These are phyloP conservation scores for Otus scops DNA, from an alignment of 2,797 vertebrate genomes.

Conservation along the genomic window DNA sequence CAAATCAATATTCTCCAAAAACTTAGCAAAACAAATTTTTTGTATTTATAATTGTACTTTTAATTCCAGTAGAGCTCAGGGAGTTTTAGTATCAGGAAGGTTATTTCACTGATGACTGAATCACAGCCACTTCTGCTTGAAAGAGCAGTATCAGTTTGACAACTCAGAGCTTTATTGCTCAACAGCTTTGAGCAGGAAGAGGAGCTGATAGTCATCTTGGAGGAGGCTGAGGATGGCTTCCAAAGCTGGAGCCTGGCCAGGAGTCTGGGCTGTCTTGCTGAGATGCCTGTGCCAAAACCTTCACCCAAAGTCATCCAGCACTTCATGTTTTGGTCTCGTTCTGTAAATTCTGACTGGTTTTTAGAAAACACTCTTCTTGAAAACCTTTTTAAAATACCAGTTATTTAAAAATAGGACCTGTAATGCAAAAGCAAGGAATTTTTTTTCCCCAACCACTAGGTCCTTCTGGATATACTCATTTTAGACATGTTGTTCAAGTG, in stretches of 20 bases:
- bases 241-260: constrained; percentile 36
- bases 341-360: neutral
- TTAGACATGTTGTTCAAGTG: neutral
- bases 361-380: neutral
- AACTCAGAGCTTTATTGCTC: constrained; percentile 41
- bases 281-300: neutral
- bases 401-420: neutral
- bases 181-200: constrained; percentile 35
- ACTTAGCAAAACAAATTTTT: neutral
- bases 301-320: neutral
- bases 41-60: neutral
- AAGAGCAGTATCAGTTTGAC: constrained; percentile 38
- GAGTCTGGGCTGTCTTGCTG: neutral
- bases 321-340: neutral
- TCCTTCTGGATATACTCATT: constrained; percentile 7
- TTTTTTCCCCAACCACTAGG: neutral
- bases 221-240: constrained; percentile 27
- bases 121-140: constrained; percentile 32
- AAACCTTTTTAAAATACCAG: neutral
- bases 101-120: constrained; percentile 15
- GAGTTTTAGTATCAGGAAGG: neutral
- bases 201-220: neutral
- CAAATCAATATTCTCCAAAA: neutral
- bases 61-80: neutral
- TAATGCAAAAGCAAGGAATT: neutral